phyloP scores from a whole-genome alignment of 2,888 invertebrate genomes.

The Melanostoma scalare region DNA sequence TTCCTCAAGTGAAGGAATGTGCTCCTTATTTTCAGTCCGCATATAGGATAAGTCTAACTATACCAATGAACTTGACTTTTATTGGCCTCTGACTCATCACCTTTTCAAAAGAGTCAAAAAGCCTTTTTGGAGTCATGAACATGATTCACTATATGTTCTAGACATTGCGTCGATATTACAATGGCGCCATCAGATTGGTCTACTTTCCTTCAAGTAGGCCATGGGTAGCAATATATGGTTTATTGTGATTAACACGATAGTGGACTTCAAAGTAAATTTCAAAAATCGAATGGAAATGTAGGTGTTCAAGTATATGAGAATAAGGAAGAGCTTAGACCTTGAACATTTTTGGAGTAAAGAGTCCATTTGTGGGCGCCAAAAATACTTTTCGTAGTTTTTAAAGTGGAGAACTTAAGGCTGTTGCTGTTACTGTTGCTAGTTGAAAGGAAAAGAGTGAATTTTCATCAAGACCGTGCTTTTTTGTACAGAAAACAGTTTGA shows the following conservation, averaged over 20 bases:
- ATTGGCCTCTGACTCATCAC: conserved; percentile 10
- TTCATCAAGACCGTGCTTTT: too few relatives aligned
- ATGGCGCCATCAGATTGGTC: conserved; percentile 2
- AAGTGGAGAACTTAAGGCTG: too few relatives aligned
- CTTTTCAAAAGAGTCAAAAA: conserved; percentile 1
- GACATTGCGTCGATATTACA: conserved; percentile 1
- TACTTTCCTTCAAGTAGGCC: not conserved
- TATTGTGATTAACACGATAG: not conserved
- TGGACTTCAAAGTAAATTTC: not conserved
- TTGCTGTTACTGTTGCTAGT: too few relatives aligned
- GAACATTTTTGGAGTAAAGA: too few relatives aligned
- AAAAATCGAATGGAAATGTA: not conserved
- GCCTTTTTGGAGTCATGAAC: conserved; percentile 4
- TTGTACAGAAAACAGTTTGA: too few relatives aligned
- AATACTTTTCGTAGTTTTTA: too few relatives aligned
- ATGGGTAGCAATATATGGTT: not conserved
- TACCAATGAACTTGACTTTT: conserved; percentile 1
- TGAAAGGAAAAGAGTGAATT: too few relatives aligned
- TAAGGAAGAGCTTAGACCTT: too few relatives aligned
- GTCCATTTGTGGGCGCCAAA: too few relatives aligned
- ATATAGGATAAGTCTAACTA: not conserved
- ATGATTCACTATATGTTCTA: conserved; percentile 1
- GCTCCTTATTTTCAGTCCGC: not conserved
- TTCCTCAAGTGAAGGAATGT: conserved; percentile 3
- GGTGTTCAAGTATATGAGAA: too few relatives aligned